Evolutionary conservation across 2,113 vertebrate genomes (phyloP), one percentile per base, ranked within the genome.

Genomic region (Halcyon malimbica): DNA sequence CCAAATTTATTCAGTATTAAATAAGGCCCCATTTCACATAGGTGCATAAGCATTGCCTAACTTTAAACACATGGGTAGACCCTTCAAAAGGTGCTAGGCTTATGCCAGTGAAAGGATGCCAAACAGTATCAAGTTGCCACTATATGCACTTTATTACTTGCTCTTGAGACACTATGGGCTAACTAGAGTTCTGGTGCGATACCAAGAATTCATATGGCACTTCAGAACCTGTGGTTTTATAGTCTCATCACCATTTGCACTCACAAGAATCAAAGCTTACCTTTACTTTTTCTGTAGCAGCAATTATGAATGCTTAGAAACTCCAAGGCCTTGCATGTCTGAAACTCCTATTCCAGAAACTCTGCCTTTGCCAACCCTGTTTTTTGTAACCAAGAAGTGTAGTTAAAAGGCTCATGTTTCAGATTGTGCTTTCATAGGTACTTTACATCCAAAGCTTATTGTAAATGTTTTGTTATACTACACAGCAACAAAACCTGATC

Each of bases 41-140:
- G 83, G 86, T 93, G 67, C 18, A 25, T 59, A 93, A 94, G 41
- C 31, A 62, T 29, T 84, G 65, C 80, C 44, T 95, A 91, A 93
- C 80, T 89, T 89, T 48, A 91, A 95, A 94, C 88, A 93, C 54
- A 91, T 74, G 74, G 63, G 62, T 4, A 90, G 33, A 89, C 24
- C 44, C 62, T 79, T 50, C 56, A 84, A 83, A 83, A 76, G 17
- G 51, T 31, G 15, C 57, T 48, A 75, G 33, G 71, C 10, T 80
- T 37, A 50, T 39, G 57, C 21, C 78, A 41, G 37, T n/a, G 33
- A 95, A 71, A 84, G n/a, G 31, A 87, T 76, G 69, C 41, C 77
- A 89, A 80, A 69, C 24, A 50, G 44, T 35, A 57, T 87, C 83
- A 76, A 89, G 65, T 87, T 89, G 59, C 33, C 53, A 29, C 37